Evolutionary conservation across 2,113 vertebrate genomes (phyloP).

Genomic region (Arenaria interpres): DNA sequence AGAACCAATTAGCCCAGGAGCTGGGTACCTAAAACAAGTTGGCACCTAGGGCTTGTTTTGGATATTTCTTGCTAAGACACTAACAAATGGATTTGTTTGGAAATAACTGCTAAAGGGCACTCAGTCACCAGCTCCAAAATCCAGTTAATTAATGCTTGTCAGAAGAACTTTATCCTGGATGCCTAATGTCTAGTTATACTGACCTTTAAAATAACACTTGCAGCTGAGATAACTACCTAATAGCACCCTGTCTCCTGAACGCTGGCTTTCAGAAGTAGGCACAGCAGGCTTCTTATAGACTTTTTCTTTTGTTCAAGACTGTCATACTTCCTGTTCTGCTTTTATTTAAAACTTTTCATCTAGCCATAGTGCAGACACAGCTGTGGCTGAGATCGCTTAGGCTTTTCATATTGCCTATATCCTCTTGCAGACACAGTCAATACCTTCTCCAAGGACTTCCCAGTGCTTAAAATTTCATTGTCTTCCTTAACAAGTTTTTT

Average conservation of each 20-base stretch:
- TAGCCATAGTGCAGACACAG: not conserved
- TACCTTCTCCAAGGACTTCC: not conserved
- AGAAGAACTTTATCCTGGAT: not conserved
- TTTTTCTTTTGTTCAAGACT: not conserved
- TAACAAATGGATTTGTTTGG: not conserved
- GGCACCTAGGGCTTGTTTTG: not conserved
- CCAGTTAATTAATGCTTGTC: slow-evolving; percentile 20
- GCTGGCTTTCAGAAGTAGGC: not conserved
- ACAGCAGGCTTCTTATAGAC: not conserved
- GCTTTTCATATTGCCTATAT: not conserved
- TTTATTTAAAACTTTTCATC: not conserved
- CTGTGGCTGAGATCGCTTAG: not conserved
- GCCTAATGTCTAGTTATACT: not conserved
- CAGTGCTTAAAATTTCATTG: not conserved
- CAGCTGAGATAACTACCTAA: not conserved
- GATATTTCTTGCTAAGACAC: not conserved
- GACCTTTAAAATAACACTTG: slow-evolving; percentile 25
- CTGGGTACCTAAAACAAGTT: not conserved
- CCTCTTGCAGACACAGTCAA: not conserved
- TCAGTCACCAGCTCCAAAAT: not conserved
- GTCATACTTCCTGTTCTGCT: not conserved
- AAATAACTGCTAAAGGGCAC: not conserved
- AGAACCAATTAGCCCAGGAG: not conserved
- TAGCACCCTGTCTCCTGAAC: not conserved
- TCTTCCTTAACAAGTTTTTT: not conserved